phyloP scores from a whole-genome alignment of 2,888 invertebrate species.

The Drosophila formosana region DNA sequence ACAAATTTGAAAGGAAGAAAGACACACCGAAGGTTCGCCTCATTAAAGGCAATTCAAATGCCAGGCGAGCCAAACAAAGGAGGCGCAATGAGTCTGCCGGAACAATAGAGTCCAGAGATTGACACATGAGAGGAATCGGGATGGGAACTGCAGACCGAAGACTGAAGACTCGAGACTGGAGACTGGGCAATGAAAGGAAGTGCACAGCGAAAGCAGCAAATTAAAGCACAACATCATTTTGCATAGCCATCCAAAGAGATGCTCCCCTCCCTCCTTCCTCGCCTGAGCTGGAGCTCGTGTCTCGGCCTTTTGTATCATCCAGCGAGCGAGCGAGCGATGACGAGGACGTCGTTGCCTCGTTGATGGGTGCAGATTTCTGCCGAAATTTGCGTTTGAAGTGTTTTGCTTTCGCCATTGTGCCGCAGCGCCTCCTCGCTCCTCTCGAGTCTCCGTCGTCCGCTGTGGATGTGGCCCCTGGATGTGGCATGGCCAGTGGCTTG shows the following conservation, averaged over 20 bases:
- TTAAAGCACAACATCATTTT: conserved; percentile 75
- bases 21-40: conserved; percentile 38
- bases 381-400: conserved; percentile 82
- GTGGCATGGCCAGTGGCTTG: conserved; percentile 32
- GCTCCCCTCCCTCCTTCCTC: background rate
- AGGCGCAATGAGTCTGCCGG: conserved; percentile 53
- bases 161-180: background rate
- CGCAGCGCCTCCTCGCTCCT: background rate
- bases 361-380: conserved; percentile 81
- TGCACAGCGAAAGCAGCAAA: conserved; percentile 77
- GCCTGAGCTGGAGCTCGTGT: conserved; percentile 42
- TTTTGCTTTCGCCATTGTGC: conserved; percentile 57
- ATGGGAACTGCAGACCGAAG: background rate
- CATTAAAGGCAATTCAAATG: conserved; percentile 75
- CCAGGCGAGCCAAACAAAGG: conserved; percentile 55
- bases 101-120: conserved; percentile 72
- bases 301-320: conserved; percentile 49
- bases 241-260: conserved; percentile 59
- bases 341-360: conserved; percentile 61
- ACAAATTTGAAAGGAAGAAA: conserved; percentile 22
- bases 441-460: background rate
- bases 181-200: conserved; percentile 61
- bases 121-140: conserved; percentile 61
- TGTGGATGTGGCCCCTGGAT: conserved; percentile 11
- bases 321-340: conserved; percentile 46